A percentile compares a stretch with the other conserved stretches of the same genome.
Evolutionary conservation across 2,888 invertebrate genomes (phyloP).

Genomic region (Notodonta dromedarius): DNA sequence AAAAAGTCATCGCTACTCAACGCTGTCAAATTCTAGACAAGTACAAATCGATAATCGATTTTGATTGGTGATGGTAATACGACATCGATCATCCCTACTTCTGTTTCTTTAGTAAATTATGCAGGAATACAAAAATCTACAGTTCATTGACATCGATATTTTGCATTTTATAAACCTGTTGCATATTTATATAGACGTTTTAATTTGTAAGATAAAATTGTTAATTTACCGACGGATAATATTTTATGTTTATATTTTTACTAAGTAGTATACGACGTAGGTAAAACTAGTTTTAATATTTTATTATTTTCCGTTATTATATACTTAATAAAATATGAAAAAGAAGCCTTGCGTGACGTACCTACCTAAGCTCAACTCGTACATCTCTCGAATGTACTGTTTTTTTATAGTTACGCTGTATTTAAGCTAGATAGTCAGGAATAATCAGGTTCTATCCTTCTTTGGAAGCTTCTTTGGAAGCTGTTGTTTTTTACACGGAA

Average conservation of each 20-base stretch:
- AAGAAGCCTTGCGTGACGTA: too few species aligned
- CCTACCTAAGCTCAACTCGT: too few species aligned
- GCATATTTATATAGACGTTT: constrained; percentile 20
- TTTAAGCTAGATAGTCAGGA: too few species aligned
- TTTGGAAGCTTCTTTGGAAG: too few species aligned
- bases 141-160: constrained; percentile 35
- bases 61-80: not conserved
- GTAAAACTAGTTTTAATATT: not conserved
- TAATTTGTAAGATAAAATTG: constrained; percentile 13
- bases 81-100: not conserved
- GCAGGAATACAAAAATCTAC: constrained; percentile 20
- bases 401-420: too few species aligned
- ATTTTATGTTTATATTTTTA: constrained; percentile 1
- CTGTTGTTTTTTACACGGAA: too few species aligned
- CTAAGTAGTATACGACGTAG: not conserved
- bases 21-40: not conserved
- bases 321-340: too few species aligned
- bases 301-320: too few species aligned
- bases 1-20: not conserved
- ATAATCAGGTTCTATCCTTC: too few species aligned
- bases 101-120: constrained; percentile 1
- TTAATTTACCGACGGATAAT: constrained; percentile 3
- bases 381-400: too few species aligned
- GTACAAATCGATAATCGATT: not conserved
- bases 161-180: constrained; percentile 21